Evolutionary conservation across 2,888 invertebrate species (phyloP), one percentile per base, ranked within the genome.

Genomic region (Podotricha telesiphe): DNA sequence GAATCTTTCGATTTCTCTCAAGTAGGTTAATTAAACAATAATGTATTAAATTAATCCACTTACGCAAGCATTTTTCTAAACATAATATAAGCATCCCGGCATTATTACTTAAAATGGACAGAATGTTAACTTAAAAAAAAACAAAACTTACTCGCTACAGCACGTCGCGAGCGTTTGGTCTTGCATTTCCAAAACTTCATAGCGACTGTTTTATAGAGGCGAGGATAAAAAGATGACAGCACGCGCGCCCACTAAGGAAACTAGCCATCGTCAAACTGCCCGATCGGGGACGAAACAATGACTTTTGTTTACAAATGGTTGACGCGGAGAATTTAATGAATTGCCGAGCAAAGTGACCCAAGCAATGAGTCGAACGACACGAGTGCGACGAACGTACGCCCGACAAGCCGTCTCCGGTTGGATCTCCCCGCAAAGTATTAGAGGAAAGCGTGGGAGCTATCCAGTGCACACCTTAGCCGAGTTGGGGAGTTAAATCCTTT

Each of bases 121-220:
- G n/a, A n/a, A n/a, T n/a, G 28, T 4, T 22, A 15, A 59, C 11
- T 45, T 22, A 45, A 22, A 45, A n/a, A 47, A 61, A 45, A 17
- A 20, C 11, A 47, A 55, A 66, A 72, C 73, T 72, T 65, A 73
- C 72, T 55, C 45, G 63, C 37, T 20, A 34, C 10, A 50, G 78
- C 78, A 58, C 83, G 86, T 63, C 85, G 81, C 70, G 86, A 83
- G 63, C 82, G 82, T 78, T 86, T 91, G 63, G 82, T 80, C 72
- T 80, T 83, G 77, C 92, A 93, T 84, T 88, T 91, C 92, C 91
- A 93, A 85, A 93, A 91, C 81, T 91, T 92, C 93, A 93, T 93
- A 68, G 75, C 75, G 75, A 75, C 71, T 59, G 11, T 45, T 22
- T 22, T 22, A 73, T 68, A 68, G 65, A 79, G 80, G 82, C 82